Base-by-base conservation (phyloP, 2,888 invertebrate species). In the Gortyna flavago region DNA sequence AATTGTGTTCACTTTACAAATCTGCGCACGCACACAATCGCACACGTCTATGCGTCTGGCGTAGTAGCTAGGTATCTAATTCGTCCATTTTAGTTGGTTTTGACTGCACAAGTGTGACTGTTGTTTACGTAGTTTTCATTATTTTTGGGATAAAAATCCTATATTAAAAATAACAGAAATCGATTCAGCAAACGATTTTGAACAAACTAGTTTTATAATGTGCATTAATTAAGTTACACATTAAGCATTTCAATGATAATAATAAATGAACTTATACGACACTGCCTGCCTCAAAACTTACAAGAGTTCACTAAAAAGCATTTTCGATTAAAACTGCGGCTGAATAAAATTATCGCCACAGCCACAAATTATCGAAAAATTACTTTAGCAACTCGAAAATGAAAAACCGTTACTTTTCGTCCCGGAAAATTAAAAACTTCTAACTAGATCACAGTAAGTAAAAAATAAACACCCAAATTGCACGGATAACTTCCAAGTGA, bases 391-490 rank as follows among this genome's bases (percentile, higher is more conserved):
- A 9, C 38, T 65, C 18, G 25, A 57, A 57, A 71, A 29, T 8
- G 29, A 32, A 75, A 32, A 16, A 48, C 77, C 38, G 44, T 61
- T 38, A 44, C 79, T 68, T 25, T 48, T 48, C 29, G 4, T 11
- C 18, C 81, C 32, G 81, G 73, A 65, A 59, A 59, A 32, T 81
- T 81, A 51, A 81, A 72, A 77, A 72, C 77, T 77, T 16, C 29
- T n/a, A 59, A 38, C 44, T 72, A 38, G 59, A 69, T 18, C 32
- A 44, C 41, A 44, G 32, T 35, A 29, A 18, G 11, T 57, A 9
- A 61, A 77, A 72, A 77, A 72, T 32, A 72, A 81, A 59, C 72
- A 59, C 21, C 6, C 48, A 41, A 51, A 32, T 59, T 38, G 38
- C 48, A 72, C 16, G 38, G 29, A n/a, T n/a, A 44, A 72, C 72